These are phyloP conservation scores for Acipenser ruthenus DNA, from an alignment of 2,797 vertebrate genomes.

Conservation along the genomic window DNA sequence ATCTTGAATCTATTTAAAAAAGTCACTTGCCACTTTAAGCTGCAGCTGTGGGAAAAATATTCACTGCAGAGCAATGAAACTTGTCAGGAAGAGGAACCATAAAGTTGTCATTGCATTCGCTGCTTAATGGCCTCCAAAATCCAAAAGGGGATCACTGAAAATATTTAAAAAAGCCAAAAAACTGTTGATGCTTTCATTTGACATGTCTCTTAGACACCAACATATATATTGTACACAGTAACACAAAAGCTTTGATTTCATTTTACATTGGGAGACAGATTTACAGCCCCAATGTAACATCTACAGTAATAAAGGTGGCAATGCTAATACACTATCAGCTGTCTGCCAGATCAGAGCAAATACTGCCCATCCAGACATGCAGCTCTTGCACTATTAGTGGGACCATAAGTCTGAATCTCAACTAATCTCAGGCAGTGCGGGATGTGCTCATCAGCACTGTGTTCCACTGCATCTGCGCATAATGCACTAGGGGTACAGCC, in stretches of 20 bases:
- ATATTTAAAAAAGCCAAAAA: background rate
- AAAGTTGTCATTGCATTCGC: too few relatives aligned
- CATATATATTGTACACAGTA: background rate
- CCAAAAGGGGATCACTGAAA: background rate
- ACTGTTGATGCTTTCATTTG: background rate
- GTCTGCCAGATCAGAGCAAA: background rate
- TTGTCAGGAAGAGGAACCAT: too few relatives aligned
- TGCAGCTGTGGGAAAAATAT: too few relatives aligned
- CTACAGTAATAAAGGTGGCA: constrained; percentile 4
- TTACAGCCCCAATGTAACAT: background rate
- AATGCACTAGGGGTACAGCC: background rate
- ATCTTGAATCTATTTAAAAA: too few relatives aligned
- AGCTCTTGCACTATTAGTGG: constrained; percentile 7
- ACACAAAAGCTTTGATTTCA: background rate
- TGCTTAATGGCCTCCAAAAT: too few relatives aligned
- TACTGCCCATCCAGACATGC: background rate
- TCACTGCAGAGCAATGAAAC: too few relatives aligned
- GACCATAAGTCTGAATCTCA: background rate
- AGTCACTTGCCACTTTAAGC: too few relatives aligned
- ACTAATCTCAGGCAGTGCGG: background rate
- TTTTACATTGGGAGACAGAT: constrained; percentile 4
- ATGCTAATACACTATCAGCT: constrained; percentile 4
- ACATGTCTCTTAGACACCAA: background rate
- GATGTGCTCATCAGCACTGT: constrained; percentile 10
- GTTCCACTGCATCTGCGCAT: background rate